Percentiles rank a stretch among this genome's conserved stretches.
Conservation (phyloP, 2,888 invertebrate species). For the Melinaea marsaeus region DNA sequence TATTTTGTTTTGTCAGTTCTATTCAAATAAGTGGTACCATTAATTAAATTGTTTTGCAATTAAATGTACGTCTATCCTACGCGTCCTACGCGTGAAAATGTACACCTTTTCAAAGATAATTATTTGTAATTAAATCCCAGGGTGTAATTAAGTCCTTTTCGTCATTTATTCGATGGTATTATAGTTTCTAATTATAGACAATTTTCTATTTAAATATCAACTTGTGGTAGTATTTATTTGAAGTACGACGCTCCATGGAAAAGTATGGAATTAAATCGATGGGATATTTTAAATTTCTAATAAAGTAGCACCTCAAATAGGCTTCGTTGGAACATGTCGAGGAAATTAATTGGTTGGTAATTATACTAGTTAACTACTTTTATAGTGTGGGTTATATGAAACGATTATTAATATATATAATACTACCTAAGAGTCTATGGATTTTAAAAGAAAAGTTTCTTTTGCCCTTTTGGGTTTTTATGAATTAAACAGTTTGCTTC, state of each 20-base stretch:
- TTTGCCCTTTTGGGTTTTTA: too few species aligned
- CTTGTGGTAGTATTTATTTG: constrained; percentile 46
- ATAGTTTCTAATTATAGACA: constrained; percentile 65
- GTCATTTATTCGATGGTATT: constrained; percentile 66
- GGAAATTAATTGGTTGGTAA: constrained; percentile 53
- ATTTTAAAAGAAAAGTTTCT: too few species aligned
- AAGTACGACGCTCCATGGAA: constrained; percentile 51
- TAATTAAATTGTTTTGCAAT: constrained; percentile 44
- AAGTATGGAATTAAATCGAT: constrained; percentile 58
- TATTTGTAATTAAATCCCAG: constrained; percentile 64
- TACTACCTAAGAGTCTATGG: too few species aligned
- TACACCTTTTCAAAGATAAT: constrained; percentile 65
- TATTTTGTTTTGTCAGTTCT: constrained; percentile 10
- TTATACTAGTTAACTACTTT: constrained; percentile 44
- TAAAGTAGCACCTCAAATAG: constrained; percentile 74
- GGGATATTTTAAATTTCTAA: constrained; percentile 62
- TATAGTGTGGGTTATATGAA: not conserved
- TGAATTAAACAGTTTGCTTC: too few species aligned
- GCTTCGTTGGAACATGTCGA: constrained; percentile 53
- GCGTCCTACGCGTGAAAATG: constrained; percentile 65
- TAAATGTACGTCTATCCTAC: constrained; percentile 43
- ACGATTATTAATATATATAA: not conserved
- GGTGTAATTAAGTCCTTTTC: constrained; percentile 72
- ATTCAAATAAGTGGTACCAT: constrained; percentile 20
- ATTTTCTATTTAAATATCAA: constrained; percentile 59